These are phyloP conservation scores for Atta texana DNA, from an alignment of 1,140 invertebrate species.

Conservation along the genomic window DNA sequence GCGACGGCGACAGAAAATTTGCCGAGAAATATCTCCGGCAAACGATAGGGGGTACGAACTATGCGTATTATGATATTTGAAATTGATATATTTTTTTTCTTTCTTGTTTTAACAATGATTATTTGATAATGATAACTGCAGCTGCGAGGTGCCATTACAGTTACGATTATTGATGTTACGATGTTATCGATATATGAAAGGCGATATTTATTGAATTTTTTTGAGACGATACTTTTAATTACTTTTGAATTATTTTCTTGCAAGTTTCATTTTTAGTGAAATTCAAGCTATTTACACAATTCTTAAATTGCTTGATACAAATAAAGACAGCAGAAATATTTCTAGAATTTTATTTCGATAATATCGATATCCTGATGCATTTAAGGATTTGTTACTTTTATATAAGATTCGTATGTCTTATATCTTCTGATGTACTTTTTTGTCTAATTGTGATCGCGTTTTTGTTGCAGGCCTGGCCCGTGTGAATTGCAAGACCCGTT, in stretches of 20 bases:
- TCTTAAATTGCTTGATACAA: not conserved
- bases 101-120: not conserved
- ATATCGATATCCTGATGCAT: not conserved
- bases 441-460: conserved; percentile 50
- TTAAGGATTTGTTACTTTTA: not conserved
- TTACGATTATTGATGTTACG: not conserved
- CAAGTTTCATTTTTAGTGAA: not conserved
- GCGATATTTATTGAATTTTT: not conserved
- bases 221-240: not conserved
- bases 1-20: not conserved
- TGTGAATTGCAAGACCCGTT: conserved; percentile 93
- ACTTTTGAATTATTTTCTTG: not conserved
- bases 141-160: too few relatives aligned
- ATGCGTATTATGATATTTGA: not conserved
- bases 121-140: too few relatives aligned
- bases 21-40: not conserved
- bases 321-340: not conserved
- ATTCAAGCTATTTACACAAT: not conserved
- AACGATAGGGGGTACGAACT: not conserved
- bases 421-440: conserved; percentile 48
- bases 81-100: not conserved
- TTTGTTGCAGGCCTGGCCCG: conserved; percentile 90
- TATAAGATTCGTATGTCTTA: not conserved
- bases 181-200: not conserved
- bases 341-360: not conserved